A percentile compares a stretch with the other conserved stretches of the same genome.
phyloP scores from a whole-genome alignment of 2,888 invertebrate species.

The Caenorhabditis auriculariae region DNA sequence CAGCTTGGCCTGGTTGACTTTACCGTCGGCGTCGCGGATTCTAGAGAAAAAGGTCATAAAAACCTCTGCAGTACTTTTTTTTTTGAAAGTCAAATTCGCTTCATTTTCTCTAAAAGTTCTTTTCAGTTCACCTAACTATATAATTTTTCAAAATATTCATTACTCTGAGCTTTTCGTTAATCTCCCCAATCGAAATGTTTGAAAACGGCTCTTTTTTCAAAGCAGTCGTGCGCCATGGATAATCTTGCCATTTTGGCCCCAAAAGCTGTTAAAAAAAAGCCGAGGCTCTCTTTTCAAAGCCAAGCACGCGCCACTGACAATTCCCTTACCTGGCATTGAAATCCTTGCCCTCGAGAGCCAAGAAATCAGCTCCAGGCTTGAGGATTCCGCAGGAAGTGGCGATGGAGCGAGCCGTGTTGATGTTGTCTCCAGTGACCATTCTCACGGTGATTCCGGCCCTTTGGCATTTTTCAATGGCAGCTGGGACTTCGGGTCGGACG shows the following conservation, averaged over 20 bases:
- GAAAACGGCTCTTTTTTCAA: too few relatives aligned
- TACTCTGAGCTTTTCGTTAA: too few relatives aligned
- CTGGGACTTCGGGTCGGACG: slow-evolving; percentile 73
- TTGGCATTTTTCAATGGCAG: slow-evolving; percentile 92
- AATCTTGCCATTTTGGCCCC: too few relatives aligned
- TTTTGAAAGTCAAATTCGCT: neutral
- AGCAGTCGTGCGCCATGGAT: too few relatives aligned
- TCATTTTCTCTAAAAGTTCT: too few relatives aligned
- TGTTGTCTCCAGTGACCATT: slow-evolving; percentile 99
- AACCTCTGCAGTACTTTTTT: too few relatives aligned
- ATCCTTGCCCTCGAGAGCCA: slow-evolving; percentile 94
- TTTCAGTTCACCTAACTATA: too few relatives aligned
- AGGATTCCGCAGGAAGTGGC: slow-evolving; percentile 88
- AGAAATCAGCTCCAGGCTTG: slow-evolving; percentile 88
- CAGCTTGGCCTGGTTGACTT: slow-evolving; percentile 83
- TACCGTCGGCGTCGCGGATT: slow-evolving; percentile 57
- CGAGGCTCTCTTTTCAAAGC: too few relatives aligned
- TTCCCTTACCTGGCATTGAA: slow-evolving; percentile 78
- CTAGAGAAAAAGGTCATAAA: too few relatives aligned
- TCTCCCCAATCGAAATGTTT: neutral
- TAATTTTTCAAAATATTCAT: too few relatives aligned
- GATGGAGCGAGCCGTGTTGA: slow-evolving; percentile 96
- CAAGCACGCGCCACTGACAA: too few relatives aligned
- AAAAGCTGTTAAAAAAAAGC: too few relatives aligned
- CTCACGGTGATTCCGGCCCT: slow-evolving; percentile 95